Conservation (phyloP, 2,888 invertebrate genomes). For the Apamea sordens region DNA sequence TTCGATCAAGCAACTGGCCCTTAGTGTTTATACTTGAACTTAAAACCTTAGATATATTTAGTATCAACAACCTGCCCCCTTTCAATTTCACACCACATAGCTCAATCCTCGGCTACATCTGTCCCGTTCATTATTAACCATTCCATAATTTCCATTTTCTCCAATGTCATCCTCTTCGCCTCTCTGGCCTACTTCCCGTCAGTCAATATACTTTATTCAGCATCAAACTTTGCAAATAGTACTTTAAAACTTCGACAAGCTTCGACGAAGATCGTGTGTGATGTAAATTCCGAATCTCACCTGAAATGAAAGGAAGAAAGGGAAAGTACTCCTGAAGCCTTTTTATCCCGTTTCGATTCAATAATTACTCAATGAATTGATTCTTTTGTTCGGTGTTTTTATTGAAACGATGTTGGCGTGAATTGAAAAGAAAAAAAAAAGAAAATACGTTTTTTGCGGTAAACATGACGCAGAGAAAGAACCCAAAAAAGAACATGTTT, state of each 20-base stretch:
- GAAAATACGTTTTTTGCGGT: not conserved
- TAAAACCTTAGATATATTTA: not conserved
- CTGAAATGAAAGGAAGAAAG: constrained; percentile 23
- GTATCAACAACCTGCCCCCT: not conserved
- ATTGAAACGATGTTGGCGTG: constrained; percentile 9
- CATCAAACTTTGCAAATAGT: constrained; percentile 55
- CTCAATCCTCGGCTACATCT: not conserved
- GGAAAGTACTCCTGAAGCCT: not conserved
- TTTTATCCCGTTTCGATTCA: constrained; percentile 5
- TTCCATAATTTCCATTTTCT: constrained; percentile 5
- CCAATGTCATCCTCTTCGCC: not conserved
- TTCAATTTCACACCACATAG: not conserved
- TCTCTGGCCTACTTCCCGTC: constrained; percentile 16
- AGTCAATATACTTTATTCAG: constrained; percentile 48
- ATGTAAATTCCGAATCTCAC: constrained; percentile 43
- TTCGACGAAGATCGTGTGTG: constrained; percentile 46
- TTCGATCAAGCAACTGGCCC: too few relatives aligned
- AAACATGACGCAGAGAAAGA: too few relatives aligned
- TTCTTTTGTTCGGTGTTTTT: constrained; percentile 14
- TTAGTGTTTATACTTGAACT: not conserved
- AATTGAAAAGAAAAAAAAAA: not conserved
- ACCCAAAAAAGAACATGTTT: too few relatives aligned
- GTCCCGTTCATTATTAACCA: not conserved
- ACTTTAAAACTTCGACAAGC: constrained; percentile 50
- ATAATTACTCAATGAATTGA: constrained; percentile 13